Evolutionary conservation across 2,888 invertebrate genomes (phyloP), one percentile per base, ranked within the genome.

Genomic region (Dasysyrphus tricinctus): DNA sequence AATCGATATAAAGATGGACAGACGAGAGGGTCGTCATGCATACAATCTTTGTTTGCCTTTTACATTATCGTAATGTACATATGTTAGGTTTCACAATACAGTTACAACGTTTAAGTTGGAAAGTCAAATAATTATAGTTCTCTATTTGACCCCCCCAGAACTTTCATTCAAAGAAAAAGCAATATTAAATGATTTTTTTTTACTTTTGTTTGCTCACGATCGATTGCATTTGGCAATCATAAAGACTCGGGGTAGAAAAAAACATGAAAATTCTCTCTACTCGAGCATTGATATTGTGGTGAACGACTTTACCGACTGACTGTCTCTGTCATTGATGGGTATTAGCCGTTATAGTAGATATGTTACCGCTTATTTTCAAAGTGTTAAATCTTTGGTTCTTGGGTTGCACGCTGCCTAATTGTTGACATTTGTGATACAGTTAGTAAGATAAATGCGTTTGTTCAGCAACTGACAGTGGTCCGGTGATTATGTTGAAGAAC

Each of bases 381-480:
- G 73, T 73, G 77, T 73, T 77, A 57, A 70, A 47, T 37, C 63
- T 51, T 65, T 44, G 76, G 56, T 67, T 79, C 49, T 77, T 54
- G 69, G 72, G 75, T 44, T 56, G 73, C 63, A 54, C 42, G 39
- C 75, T 80, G 73, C 84, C 80, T 84, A 84, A 84, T 84, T 84
- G 84, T 74, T 85, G 84, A 80, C 84, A 77, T 77, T 85, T 85
- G 34, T 56, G 80, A 73, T 73, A 72, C 56, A 80, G 67, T 73
- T 69, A 80, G 69, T 77, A 85, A 80, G 84, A 85, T 80, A 80
- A 85, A 85, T 85, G 80, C 77, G 72, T 80, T 76, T 77, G 76
- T 77, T 77, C 34, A 34, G 39, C 51, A 57, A 16, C 42, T 84
- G 84, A 77, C 84, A 85, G 76, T 42, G 8, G 19, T 14, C 9